These are phyloP conservation scores for Polietes domitor DNA, from an alignment of 2,888 invertebrate species.

Conservation along the genomic window DNA sequence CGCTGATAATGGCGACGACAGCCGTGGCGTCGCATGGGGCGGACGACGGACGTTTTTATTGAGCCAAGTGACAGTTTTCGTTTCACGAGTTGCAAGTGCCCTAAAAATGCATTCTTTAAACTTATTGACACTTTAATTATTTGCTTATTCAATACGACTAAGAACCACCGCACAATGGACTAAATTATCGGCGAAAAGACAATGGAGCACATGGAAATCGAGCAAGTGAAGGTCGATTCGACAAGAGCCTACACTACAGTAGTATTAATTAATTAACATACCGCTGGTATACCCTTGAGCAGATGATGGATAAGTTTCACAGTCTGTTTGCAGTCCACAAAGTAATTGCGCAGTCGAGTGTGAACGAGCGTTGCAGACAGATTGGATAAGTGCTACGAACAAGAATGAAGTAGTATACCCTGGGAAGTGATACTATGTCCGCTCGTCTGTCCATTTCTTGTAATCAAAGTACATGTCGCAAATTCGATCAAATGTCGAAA, in stretches of 20 bases:
- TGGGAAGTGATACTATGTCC: too few relatives aligned
- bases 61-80: conserved; percentile 42
- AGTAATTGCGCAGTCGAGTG: too few relatives aligned
- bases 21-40: background rate
- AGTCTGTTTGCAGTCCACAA: too few relatives aligned
- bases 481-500: too few relatives aligned
- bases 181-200: conserved; percentile 39
- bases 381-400: too few relatives aligned
- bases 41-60: background rate
- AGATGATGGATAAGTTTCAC: too few relatives aligned
- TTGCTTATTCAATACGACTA: conserved; percentile 35
- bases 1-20: background rate
- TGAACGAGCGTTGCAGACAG: too few relatives aligned
- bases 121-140: conserved; percentile 62
- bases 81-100: conserved; percentile 45
- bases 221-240: background rate
- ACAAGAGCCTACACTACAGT: background rate
- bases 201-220: conserved; percentile 7
- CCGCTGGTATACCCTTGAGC: too few relatives aligned
- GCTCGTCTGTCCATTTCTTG: too few relatives aligned
- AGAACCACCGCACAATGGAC: conserved; percentile 37
- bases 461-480: too few relatives aligned
- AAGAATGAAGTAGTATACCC: too few relatives aligned
- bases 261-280: too few relatives aligned
- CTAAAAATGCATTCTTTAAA: conserved; percentile 58